Conservation (phyloP, 2,888 invertebrate genomes). For the Empis stercorea region DNA sequence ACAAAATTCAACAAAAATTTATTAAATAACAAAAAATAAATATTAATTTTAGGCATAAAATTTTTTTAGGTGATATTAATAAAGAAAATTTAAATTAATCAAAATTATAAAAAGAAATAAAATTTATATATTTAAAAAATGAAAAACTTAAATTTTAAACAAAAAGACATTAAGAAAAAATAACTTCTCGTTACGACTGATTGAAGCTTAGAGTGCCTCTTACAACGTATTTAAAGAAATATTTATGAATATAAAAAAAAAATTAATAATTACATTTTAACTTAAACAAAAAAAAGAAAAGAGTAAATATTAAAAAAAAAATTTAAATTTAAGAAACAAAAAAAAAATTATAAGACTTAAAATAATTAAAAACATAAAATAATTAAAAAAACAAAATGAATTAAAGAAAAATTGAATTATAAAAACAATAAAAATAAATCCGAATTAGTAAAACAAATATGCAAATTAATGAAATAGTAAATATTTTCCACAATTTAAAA, state of each 20-base stretch:
- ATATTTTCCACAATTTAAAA: background rate
- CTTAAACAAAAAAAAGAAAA: constrained; percentile 9
- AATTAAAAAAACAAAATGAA: background rate
- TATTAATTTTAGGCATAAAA: constrained; percentile 21
- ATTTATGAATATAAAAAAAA: constrained; percentile 9
- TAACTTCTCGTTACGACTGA: constrained; percentile 21
- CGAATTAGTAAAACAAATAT: background rate
- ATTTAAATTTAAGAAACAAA: constrained; percentile 4
- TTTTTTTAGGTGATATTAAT: constrained; percentile 37
- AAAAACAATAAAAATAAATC: background rate
- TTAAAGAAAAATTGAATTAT: background rate
- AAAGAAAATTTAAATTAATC: constrained; percentile 10
- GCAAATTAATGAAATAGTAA: background rate
- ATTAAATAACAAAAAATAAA: constrained; percentile 13
- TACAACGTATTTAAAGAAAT: constrained; percentile 8
- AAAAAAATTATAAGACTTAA: constrained; percentile 2
- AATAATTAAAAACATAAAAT: background rate
- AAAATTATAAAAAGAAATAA: background rate
- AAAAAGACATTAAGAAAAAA: constrained; percentile 7
- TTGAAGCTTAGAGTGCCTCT: constrained; percentile 27
- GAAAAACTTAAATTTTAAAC: background rate
- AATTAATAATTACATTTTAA: constrained; percentile 12
- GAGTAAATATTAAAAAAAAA: constrained; percentile 9
- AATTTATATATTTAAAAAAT: background rate
- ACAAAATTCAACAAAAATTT: background rate